Evolutionary conservation across 2,888 invertebrate species (phyloP).

Genomic region (Diaphora mendica): DNA sequence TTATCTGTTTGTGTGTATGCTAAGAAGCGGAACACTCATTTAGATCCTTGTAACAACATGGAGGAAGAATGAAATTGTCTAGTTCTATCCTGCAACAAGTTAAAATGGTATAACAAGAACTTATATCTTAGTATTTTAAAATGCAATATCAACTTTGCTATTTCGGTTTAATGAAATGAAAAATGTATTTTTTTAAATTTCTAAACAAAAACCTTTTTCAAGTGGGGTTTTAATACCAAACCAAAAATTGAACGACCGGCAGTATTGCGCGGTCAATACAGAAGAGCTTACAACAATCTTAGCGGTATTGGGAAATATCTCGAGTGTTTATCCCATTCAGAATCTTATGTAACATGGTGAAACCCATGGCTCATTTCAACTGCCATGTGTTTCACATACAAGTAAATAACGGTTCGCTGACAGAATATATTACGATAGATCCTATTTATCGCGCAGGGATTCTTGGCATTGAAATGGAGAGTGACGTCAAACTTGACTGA

Average conservation of each 20-base stretch:
- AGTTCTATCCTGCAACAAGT: not conserved
- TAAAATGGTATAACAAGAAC: not conserved
- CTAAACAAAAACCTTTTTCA: too few relatives aligned
- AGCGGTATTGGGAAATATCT: slow-evolving; percentile 6
- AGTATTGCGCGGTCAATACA: not conserved
- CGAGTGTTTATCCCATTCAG: slow-evolving; percentile 8
- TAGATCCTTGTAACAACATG: slow-evolving; percentile 17
- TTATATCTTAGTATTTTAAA: not conserved
- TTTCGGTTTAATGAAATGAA: not conserved
- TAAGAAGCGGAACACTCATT: slow-evolving; percentile 34
- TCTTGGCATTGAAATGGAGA: slow-evolving; percentile 54
- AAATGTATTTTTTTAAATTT: too few relatives aligned
- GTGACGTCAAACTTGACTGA: slow-evolving; percentile 47
- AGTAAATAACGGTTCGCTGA: slow-evolving; percentile 28
- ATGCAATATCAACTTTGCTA: not conserved
- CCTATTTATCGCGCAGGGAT: slow-evolving; percentile 36
- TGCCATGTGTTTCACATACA: slow-evolving; percentile 31
- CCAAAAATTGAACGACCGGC: not conserved
- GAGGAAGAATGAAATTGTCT: slow-evolving; percentile 18
- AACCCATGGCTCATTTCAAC: slow-evolving; percentile 15
- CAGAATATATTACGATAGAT: slow-evolving; percentile 30
- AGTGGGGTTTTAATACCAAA: not conserved
- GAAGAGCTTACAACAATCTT: not conserved
- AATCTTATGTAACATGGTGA: slow-evolving; percentile 13
- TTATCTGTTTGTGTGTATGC: slow-evolving; percentile 40